Base-by-base conservation (phyloP, 1,140 invertebrate genomes). In the Drosophila lacertosa region DNA sequence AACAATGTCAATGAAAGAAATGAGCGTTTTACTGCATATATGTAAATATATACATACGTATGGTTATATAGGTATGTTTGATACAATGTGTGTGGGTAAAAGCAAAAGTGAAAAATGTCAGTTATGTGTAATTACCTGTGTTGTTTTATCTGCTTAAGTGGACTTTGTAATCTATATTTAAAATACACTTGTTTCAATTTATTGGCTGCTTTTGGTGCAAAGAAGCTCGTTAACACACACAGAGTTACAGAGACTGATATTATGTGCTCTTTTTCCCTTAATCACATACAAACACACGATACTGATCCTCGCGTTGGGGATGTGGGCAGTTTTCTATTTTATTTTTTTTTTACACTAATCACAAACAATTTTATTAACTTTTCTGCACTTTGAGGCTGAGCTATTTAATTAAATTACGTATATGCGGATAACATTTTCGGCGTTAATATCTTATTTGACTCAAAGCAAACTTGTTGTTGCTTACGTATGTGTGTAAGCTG, bases 261-360 rank as follows among this genome's bases (percentile, higher is more conserved):
- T 37, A 35, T 20, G 22, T 18, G 13, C 13, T 57, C 35, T 44
- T 32, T 24, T 47, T 53, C 37, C 11, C 47, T 32, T 44, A 39
- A 35, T 18, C 64, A 29, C 67, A 64, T 45, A 33, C 35, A 26
- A 32, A 63, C 26, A 81, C 77, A 47, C 82, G 83, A 88, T 88
- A 88, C 74, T 65, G 74, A 88, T 89, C 77, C 83, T 88, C 82
- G 82, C 82, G 82, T 71, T 75, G 63, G 82, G 82, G 81, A 86
- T 86, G 44, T 77, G 39, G 13, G 22, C n/a, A 40, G 64, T 77
- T 42, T 44, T 48, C 53, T 13, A 22, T 40, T 58, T 55, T 16
- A 26, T 40, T 58, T 50, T 47, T 57, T 29, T 48, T 60, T 44
- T 48, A 32, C 75, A 72, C 54, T 76, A 18, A 5, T 45, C 55